A percentile compares a stretch with the other conserved stretches of the same genome.
Conservation (phyloP, 1,140 invertebrate species). For the Heliconius congener region DNA sequence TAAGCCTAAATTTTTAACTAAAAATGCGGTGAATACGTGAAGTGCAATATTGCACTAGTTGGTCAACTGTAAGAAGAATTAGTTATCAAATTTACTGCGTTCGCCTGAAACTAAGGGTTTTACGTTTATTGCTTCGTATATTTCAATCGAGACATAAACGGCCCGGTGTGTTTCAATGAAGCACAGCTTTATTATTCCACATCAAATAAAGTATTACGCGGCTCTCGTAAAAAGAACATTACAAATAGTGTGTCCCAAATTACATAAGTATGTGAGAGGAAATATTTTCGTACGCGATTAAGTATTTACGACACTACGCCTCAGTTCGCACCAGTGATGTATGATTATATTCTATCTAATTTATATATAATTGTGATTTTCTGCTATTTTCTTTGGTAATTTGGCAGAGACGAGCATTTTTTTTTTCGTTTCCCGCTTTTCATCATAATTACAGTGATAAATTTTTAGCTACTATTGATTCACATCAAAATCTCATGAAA, state of each 20-base stretch:
- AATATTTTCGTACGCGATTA: slow-evolving; percentile 24
- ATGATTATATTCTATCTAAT: not conserved
- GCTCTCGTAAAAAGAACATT: slow-evolving; percentile 39
- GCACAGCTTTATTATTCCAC: slow-evolving; percentile 34
- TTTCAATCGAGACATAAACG: slow-evolving; percentile 40
- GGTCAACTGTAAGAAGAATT: slow-evolving; percentile 25
- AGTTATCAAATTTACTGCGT: slow-evolving; percentile 29
- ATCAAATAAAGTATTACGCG: slow-evolving; percentile 35
- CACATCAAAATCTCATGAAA: too few species aligned
- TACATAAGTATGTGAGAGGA: slow-evolving; percentile 28
- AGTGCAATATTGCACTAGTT: slow-evolving; percentile 16
- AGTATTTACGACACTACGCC: slow-evolving; percentile 8
- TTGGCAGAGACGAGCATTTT: not conserved
- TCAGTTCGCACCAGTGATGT: not conserved
- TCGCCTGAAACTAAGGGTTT: slow-evolving; percentile 33
- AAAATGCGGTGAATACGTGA: not conserved
- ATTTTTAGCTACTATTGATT: too few species aligned
- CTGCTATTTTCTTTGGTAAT: not conserved
- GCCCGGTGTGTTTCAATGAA: slow-evolving; percentile 36
- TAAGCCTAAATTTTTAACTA: not conserved
- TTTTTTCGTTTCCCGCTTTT: not conserved
- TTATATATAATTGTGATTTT: not conserved
- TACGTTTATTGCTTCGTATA: slow-evolving; percentile 36
- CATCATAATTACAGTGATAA: too few species aligned
- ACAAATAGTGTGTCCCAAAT: slow-evolving; percentile 28